These are phyloP conservation scores for Nomia melanderi DNA, from an alignment of 1,140 invertebrate species.

Conservation along the genomic window DNA sequence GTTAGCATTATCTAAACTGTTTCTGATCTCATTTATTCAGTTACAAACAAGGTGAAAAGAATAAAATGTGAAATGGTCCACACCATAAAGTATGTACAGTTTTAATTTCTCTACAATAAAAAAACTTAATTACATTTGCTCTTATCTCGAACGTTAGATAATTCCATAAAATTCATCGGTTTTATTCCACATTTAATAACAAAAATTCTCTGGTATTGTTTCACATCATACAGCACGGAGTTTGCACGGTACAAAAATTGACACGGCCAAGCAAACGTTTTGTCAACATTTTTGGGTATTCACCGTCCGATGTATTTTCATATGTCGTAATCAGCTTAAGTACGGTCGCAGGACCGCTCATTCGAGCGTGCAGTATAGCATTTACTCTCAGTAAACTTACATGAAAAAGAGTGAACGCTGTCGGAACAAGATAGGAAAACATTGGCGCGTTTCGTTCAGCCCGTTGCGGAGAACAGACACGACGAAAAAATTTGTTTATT, in stretches of 20 bases:
- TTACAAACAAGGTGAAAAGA: too few species aligned
- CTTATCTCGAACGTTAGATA: too few species aligned
- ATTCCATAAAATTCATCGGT: too few species aligned
- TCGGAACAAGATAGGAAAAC: conserved; percentile 9
- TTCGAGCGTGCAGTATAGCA: conserved; percentile 39
- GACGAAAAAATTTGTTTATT: conserved; percentile 55
- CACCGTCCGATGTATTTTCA: conserved; percentile 23
- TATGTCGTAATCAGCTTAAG: conserved; percentile 56
- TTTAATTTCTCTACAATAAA: too few species aligned
- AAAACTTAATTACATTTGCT: too few species aligned
- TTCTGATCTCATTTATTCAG: too few species aligned
- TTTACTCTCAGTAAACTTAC: conserved; percentile 52
- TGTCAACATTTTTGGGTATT: conserved; percentile 14
- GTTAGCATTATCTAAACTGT: too few species aligned
- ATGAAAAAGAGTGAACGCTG: conserved; percentile 26
- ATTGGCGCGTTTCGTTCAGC: neutral
- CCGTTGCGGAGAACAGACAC: neutral
- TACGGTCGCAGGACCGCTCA: conserved; percentile 42
- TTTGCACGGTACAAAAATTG: neutral
- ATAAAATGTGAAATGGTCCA: too few species aligned
- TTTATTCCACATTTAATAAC: too few species aligned
- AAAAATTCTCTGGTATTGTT: too few species aligned
- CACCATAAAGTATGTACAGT: too few species aligned
- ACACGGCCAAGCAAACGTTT: neutral
- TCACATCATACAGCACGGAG: neutral